These are phyloP conservation scores for Salmo trutta DNA, from an alignment of 2,797 vertebrate species.

Conservation along the genomic window DNA sequence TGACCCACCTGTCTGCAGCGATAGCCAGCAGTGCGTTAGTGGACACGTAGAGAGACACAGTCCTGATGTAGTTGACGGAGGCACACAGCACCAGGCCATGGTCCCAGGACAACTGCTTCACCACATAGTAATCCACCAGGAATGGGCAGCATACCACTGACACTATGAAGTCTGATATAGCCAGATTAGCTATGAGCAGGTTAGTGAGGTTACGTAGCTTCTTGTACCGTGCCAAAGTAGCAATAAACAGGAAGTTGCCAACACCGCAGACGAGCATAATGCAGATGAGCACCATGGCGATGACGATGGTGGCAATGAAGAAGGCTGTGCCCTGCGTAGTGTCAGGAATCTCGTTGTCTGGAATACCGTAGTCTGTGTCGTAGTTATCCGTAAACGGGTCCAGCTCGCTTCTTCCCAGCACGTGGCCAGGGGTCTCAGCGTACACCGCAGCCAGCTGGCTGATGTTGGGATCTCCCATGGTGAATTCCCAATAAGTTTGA, in stretches of 20 bases:
- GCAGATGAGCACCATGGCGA: constrained; percentile 84
- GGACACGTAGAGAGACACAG: constrained; percentile 92
- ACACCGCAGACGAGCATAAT: constrained; percentile 95
- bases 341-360: constrained; percentile 84
- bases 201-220: constrained; percentile 96
- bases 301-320: constrained; percentile 88
- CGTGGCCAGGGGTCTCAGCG: constrained; percentile 33
- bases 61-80: constrained; percentile 90
- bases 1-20: constrained; percentile 88
- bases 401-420: constrained; percentile 16
- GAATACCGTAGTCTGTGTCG: constrained; percentile 83
- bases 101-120: constrained; percentile 91
- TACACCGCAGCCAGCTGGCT: constrained; percentile 49
- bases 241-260: constrained; percentile 93
- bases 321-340: constrained; percentile 89
- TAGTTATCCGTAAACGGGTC: constrained; percentile 76
- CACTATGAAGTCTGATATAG: constrained; percentile 94
- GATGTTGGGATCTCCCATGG: constrained; percentile 72
- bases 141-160: constrained; percentile 96
- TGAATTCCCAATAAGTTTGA: neutral
- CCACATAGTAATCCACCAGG: constrained; percentile 96
- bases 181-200: constrained; percentile 94
- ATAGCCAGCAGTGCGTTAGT: constrained; percentile 96
- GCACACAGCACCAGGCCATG: constrained; percentile 90
- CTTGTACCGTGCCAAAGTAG: constrained; percentile 86